Percentiles rank a stretch among this genome's conserved stretches.
phyloP scores from a whole-genome alignment of 2,797 vertebrate species.

The Diceros bicornis region DNA sequence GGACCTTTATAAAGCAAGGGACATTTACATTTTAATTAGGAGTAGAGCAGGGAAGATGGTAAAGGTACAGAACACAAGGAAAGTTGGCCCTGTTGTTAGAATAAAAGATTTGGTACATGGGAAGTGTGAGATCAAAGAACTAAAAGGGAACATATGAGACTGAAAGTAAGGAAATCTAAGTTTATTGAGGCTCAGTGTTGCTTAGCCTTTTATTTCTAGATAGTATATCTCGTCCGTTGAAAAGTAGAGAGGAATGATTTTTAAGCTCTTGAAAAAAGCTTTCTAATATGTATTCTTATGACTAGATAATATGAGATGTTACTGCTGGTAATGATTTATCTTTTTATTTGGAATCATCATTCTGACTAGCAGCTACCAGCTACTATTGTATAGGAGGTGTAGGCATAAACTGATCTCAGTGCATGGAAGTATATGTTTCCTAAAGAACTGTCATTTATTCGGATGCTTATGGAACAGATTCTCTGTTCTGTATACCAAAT shows the following conservation, averaged over 20 bases:
- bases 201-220: conserved; percentile 1
- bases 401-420: background rate
- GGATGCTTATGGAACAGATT: background rate
- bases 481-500: background rate
- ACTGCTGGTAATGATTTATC: conserved; percentile 27
- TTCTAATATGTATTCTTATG: conserved; percentile 1
- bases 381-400: background rate
- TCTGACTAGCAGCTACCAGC: background rate
- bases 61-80: background rate
- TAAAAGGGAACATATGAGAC: background rate
- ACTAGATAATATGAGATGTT: conserved; percentile 14
- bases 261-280: conserved; percentile 4
- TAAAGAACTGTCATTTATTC: conserved; percentile 24
- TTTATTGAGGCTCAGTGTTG: background rate
- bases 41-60: background rate
- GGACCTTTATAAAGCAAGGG: conserved; percentile 3
- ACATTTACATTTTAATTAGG: conserved; percentile 34
- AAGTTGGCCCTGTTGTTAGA: background rate
- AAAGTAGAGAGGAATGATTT: conserved; percentile 37
- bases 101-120: background rate
- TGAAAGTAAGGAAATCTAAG: background rate
- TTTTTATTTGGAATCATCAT: conserved; percentile 55
- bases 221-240: background rate
- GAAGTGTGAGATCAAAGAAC: background rate
- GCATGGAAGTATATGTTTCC: background rate